phyloP scores from a whole-genome alignment of 2,888 invertebrate genomes.

The Tineola bisselliella region DNA sequence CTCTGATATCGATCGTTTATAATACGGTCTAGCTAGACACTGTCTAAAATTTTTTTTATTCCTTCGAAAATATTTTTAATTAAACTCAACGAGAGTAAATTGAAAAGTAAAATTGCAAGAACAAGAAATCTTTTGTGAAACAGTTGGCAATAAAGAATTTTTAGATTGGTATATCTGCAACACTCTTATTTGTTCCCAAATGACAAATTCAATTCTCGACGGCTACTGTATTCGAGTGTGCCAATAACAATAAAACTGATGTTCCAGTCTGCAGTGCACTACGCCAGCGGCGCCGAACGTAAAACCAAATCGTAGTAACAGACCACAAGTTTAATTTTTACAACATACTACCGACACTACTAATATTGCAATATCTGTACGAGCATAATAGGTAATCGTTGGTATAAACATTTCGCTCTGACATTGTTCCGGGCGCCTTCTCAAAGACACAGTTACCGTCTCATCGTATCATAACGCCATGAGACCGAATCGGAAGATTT shows the following conservation, averaged over 20 bases:
- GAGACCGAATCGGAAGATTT: conserved; percentile 35
- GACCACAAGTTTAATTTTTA: conserved; percentile 19
- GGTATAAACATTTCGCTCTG: background rate
- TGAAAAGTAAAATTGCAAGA: background rate
- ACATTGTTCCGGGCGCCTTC: conserved; percentile 8
- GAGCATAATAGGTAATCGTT: background rate
- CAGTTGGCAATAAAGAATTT: background rate
- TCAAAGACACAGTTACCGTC: conserved; percentile 1
- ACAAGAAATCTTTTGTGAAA: background rate
- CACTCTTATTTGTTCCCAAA: background rate
- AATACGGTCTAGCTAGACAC: background rate
- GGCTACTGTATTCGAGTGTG: conserved; percentile 15
- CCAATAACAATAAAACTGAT: conserved; percentile 10
- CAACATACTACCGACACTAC: conserved; percentile 5
- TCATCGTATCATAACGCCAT: conserved; percentile 22
- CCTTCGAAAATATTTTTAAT: no score
- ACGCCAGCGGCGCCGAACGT: conserved; percentile 20
- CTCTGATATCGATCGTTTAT: background rate
- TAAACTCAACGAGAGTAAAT: background rate
- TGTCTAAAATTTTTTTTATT: background rate
- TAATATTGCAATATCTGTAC: background rate
- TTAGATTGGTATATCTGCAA: conserved; percentile 1
- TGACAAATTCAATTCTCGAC: conserved; percentile 2
- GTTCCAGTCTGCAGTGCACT: conserved; percentile 6
- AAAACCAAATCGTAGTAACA: conserved; percentile 22